These are phyloP conservation scores for Crepidodera aurea DNA, from an alignment of 2,888 invertebrate species.

Conservation along the genomic window DNA sequence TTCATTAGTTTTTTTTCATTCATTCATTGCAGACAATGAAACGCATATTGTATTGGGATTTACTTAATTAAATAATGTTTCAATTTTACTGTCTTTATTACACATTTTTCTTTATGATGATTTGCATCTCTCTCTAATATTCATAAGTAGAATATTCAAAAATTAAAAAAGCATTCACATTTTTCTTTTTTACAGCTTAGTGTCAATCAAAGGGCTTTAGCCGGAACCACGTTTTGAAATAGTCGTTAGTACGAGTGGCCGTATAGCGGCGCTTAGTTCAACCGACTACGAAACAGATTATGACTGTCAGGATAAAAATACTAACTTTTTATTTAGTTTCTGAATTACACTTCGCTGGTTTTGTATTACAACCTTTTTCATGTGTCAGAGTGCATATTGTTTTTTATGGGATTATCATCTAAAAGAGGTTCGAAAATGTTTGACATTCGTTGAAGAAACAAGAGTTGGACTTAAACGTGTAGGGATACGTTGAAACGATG, in stretches of 20 bases:
- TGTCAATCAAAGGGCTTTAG: slow-evolving; percentile 45
- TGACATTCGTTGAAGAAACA: background rate
- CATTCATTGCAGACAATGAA: no score
- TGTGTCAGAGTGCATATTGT: slow-evolving; percentile 42
- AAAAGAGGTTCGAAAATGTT: slow-evolving; percentile 2
- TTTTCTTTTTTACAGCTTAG: slow-evolving; percentile 32
- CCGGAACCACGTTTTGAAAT: slow-evolving; percentile 39
- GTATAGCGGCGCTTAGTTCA: background rate
- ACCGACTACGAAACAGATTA: slow-evolving; percentile 35
- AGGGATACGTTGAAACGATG: no score
- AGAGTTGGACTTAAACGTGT: background rate
- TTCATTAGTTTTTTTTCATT: no score
- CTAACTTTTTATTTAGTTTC: slow-evolving; percentile 39
- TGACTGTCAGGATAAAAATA: slow-evolving; percentile 41
- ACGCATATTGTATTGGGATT: no score
- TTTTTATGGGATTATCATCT: slow-evolving; percentile 26
- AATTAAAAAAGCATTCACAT: background rate
- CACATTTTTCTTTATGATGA: no score
- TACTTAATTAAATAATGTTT: no score
- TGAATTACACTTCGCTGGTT: slow-evolving; percentile 44
- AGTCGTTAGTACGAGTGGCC: background rate
- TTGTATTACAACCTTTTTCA: slow-evolving; percentile 45
- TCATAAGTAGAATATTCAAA: no score
- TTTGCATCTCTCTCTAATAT: no score
- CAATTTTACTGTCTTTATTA: no score